phyloP scores from a whole-genome alignment of 1,140 invertebrate species.

The Gonioctena quinquepunctata region DNA sequence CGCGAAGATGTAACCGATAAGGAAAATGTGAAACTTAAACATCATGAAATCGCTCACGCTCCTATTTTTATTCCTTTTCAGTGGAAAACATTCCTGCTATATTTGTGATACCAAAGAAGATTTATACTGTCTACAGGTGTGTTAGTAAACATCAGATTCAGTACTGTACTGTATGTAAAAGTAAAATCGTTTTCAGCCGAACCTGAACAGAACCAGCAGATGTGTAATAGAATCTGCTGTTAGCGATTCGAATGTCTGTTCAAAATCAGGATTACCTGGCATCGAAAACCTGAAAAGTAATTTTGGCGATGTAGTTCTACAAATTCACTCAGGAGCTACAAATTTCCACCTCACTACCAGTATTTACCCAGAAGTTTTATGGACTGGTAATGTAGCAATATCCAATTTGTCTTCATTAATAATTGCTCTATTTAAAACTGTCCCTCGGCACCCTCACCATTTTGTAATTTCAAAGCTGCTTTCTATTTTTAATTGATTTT shows the following conservation, averaged over 20 bases:
- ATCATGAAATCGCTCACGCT: background rate
- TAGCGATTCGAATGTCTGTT: slow-evolving; percentile 1
- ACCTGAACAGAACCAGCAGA: background rate
- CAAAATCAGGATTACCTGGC: background rate
- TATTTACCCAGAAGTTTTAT: background rate
- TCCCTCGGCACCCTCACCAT: too few relatives aligned
- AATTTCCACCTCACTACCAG: background rate
- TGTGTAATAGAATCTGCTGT: background rate
- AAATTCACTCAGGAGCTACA: background rate
- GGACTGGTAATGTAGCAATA: slow-evolving; percentile 17
- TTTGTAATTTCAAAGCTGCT: too few relatives aligned
- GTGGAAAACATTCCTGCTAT: background rate
- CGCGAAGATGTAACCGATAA: background rate
- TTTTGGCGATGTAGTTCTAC: slow-evolving; percentile 5
- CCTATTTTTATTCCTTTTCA: background rate
- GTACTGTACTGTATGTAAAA: background rate
- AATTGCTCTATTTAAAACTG: too few relatives aligned
- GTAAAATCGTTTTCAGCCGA: background rate
- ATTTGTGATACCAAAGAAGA: background rate
- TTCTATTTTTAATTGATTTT: too few relatives aligned
- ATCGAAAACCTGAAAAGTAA: slow-evolving; percentile 11
- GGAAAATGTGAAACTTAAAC: background rate
- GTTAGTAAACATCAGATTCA: background rate
- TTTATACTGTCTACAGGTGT: background rate
- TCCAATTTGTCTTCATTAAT: background rate